These are phyloP conservation scores for Helarctos malayanus DNA, from an alignment of 2,797 vertebrate genomes.

Conservation along the genomic window DNA sequence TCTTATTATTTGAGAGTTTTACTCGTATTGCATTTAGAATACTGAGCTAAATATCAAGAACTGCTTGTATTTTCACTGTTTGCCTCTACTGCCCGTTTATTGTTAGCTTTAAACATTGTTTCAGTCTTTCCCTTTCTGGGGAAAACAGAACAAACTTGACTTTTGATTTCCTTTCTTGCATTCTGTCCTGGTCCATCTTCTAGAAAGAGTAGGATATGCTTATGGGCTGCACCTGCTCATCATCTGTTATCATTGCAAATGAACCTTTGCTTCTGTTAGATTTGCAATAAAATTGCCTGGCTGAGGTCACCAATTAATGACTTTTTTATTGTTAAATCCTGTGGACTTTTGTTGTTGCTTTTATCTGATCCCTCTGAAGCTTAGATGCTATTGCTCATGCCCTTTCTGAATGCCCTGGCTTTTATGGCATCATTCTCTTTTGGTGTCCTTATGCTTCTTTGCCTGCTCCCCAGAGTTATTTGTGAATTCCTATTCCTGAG, in stretches of 20 bases:
- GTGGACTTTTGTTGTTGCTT: background rate
- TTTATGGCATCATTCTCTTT: background rate
- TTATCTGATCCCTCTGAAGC: background rate
- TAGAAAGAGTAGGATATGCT: background rate
- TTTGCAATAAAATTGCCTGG: background rate
- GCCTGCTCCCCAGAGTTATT: background rate
- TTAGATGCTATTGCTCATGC: background rate
- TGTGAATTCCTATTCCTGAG: background rate
- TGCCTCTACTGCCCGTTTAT: background rate
- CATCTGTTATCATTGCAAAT: background rate
- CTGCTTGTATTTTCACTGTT: background rate
- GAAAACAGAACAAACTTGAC: background rate
- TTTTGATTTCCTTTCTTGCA: background rate
- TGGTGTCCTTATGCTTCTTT: background rate
- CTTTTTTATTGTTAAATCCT: background rate
- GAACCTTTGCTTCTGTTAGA: background rate
- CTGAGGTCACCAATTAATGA: background rate
- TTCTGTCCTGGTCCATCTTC: background rate
- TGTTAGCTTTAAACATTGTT: background rate
- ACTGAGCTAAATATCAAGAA: background rate
- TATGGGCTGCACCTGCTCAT: background rate
- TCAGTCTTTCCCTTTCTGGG: background rate
- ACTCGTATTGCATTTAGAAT: background rate
- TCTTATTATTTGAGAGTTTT: background rate
- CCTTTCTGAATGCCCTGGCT: background rate